Evolutionary conservation across 2,888 invertebrate genomes (phyloP), one percentile per base, ranked within the genome.

Genomic region (Eumerus sabulonum): DNA sequence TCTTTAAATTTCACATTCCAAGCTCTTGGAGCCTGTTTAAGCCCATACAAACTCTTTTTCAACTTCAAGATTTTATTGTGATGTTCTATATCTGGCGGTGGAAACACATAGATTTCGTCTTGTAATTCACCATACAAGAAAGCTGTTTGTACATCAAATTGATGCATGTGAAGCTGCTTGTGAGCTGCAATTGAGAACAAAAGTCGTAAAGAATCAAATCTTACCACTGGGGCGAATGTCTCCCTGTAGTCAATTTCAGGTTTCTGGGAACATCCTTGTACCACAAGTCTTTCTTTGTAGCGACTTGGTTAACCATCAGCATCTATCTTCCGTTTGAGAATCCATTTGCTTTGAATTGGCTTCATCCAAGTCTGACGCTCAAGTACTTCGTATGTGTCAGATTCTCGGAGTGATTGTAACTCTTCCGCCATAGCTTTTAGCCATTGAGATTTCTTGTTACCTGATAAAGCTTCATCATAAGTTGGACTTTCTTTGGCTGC

Each of bases 121-220:
- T 18, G 18, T 47, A 17, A 12, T 47, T 18, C 47, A 17, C 12
- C 47, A 18, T 17, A 18, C 17, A 12, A 17, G 45, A 45, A 45
- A 16, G 45, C 17, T 14, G 14, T n/a, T 54, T 54, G 54, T 54
- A 54, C 40, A 18, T 54, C 54, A 54, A 54, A 42, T 42, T 54
- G 54, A 4, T 3, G 40, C 54, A 54, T 54, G 19, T n/a, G 42
- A 54, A 54, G 54, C 40, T 54, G 9, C 45, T 45, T 45, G 16
- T 45, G 17, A 17, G 17, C 47, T 47, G 47, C 18, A 18, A 18
- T 18, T 47, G 17, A 11, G 19, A 47, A 18, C 47, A 27, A 27
- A 27, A 47, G 1, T n/a, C 47, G 12, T 47, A 40, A 40, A 40
- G 40, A 40, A 40, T 40, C 40, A 13, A 40, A 40, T 40, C 40